Evolutionary conservation across 1,140 invertebrate species (phyloP).

Genomic region (Euura lappo): DNA sequence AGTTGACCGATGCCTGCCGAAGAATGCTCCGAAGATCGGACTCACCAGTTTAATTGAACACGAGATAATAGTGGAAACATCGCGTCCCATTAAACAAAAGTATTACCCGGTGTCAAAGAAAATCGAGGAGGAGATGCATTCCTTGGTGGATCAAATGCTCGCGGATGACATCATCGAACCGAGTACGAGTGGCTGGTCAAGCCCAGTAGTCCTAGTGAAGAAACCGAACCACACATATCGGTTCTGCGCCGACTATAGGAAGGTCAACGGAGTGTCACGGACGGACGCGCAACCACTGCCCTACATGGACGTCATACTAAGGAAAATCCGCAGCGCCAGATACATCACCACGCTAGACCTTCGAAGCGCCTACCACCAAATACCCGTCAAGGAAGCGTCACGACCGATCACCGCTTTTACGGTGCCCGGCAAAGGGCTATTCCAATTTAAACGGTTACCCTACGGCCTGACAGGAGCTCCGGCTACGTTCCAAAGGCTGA

Average conservation of each 20-base stretch:
- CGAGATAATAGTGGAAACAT: too few species aligned
- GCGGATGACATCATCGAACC: constrained; percentile 21
- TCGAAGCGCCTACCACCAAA: constrained; percentile 17
- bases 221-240: constrained; percentile 58
- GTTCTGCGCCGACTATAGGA: constrained; percentile 57
- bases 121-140: too few species aligned
- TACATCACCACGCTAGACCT: constrained; percentile 18
- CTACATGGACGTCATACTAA: constrained; percentile 5
- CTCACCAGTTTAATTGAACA: too few species aligned
- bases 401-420: constrained; percentile 53
- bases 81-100: too few species aligned
- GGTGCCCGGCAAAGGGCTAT: constrained; percentile 44
- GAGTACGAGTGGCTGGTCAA: constrained; percentile 47
- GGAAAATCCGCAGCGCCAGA: not conserved
- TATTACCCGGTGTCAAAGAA: too few species aligned
- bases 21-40: too few species aligned
- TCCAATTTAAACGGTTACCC: constrained; percentile 49
- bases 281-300: constrained; percentile 29
- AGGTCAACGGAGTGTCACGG: constrained; percentile 48
- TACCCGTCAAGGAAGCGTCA: not conserved
- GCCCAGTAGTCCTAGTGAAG: constrained; percentile 55
- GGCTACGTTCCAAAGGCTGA: constrained; percentile 35
- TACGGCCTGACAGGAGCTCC: constrained; percentile 41
- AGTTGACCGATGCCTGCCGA: too few species aligned
- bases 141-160: too few species aligned